Conservation (phyloP, 2,113 vertebrate genomes). For the Cavia porcellus region DNA sequence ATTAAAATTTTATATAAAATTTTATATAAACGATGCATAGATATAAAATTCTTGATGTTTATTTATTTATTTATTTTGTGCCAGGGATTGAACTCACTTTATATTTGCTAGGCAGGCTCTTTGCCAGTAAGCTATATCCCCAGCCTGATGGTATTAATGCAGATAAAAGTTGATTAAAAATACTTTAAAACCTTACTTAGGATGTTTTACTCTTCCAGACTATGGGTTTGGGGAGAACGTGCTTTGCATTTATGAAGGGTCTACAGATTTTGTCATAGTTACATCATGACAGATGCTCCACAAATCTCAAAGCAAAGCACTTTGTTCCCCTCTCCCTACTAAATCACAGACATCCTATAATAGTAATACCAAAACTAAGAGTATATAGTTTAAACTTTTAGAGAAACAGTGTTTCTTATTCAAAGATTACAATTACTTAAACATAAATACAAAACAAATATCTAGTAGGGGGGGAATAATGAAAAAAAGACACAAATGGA, state of each 20-base stretch:
- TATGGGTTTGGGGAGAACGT: not conserved
- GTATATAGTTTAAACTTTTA: not conserved
- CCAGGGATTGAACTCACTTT: too few species aligned
- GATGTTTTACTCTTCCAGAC: slow-evolving; percentile 4
- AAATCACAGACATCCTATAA: not conserved
- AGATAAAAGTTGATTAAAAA: not conserved
- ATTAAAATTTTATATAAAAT: slow-evolving; percentile 39
- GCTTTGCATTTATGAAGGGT: not conserved
- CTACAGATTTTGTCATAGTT: not conserved
- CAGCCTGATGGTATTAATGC: not conserved
- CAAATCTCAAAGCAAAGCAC: not conserved
- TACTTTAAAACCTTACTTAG: not conserved
- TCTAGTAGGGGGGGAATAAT: not conserved
- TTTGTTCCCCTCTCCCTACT: not conserved
- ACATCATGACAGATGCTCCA: not conserved
- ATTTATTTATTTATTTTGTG: too few species aligned
- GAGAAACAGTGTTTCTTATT: slow-evolving; percentile 2
- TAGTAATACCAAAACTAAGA: slow-evolving; percentile 22
- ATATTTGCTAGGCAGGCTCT: too few species aligned
- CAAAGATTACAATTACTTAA: slow-evolving; percentile 29
- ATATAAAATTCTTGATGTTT: not conserved
- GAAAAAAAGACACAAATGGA: not conserved
- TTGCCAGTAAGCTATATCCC: too few species aligned
- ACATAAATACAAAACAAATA: not conserved
- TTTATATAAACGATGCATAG: not conserved